Conservation (phyloP, 2,113 vertebrate genomes). For the Erpornis zantholeuca region DNA sequence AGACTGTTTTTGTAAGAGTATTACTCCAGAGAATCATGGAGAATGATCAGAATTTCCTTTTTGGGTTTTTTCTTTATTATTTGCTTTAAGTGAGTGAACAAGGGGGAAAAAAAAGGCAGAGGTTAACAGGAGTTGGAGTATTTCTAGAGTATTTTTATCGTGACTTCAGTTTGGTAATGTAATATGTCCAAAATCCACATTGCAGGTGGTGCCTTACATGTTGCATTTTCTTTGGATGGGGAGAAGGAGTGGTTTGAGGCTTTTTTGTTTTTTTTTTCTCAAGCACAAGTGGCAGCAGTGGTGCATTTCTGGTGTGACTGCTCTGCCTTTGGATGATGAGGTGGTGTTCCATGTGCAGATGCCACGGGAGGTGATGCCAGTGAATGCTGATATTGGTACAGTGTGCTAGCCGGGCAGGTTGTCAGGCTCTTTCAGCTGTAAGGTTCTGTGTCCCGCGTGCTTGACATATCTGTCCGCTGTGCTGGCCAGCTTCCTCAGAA, state of each 20-base stretch:
- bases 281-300: background rate
- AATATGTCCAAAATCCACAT: fast-evolving
- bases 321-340: background rate
- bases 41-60: background rate
- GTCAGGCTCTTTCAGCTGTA: background rate
- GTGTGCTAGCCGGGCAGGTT: fast-evolving
- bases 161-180: background rate
- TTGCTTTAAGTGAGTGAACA: background rate
- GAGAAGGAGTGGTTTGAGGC: background rate
- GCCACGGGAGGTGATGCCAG: background rate
- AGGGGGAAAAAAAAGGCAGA: fast-evolving
- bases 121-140: background rate
- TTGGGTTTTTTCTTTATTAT: background rate
- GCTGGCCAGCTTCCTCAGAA: background rate
- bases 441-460: background rate
- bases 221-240: background rate
- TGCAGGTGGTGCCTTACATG: background rate
- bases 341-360: background rate
- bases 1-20: background rate
- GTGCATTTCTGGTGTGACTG: background rate
- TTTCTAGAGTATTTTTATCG: background rate
- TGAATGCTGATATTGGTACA: fast-evolving
- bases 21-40: background rate
- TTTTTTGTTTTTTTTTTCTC: background rate
- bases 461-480: background rate